A percentile compares a stretch with the other conserved stretches of the same genome.
These are phyloP conservation scores for Gobio gobio DNA, from an alignment of 2,113 vertebrate genomes.

Conservation along the genomic window DNA sequence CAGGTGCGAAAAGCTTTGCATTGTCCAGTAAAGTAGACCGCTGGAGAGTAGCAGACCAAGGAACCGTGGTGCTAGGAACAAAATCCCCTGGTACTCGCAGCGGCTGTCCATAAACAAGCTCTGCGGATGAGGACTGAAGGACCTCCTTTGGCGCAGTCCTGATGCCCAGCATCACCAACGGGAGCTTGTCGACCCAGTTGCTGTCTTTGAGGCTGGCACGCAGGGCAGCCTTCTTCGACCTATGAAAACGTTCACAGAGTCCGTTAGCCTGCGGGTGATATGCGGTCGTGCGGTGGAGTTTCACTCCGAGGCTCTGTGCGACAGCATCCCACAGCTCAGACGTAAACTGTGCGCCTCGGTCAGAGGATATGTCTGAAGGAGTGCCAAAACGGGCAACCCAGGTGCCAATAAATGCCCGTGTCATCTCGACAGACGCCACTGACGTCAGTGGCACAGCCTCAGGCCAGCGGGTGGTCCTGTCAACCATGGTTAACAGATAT, in stretches of 20 bases:
- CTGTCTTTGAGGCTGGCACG: neutral
- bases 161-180: constrained; percentile 13
- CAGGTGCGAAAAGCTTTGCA: neutral
- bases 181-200: neutral
- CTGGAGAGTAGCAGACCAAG: too few species aligned
- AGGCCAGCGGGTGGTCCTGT: too few species aligned
- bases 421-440: too few species aligned
- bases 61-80: neutral
- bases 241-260: constrained; percentile 27
- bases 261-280: constrained; percentile 25
- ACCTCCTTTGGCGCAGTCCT: constrained; percentile 7
- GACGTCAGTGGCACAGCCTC: too few species aligned
- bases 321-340: too few species aligned
- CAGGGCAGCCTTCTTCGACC: constrained; percentile 20
- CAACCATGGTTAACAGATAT: too few species aligned
- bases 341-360: too few species aligned
- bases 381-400: too few species aligned
- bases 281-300: too few species aligned
- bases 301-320: too few species aligned
- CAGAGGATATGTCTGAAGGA: too few species aligned
- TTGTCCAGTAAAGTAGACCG: neutral
- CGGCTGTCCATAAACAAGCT: neutral
- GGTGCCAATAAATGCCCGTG: too few species aligned
- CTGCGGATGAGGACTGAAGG: neutral
- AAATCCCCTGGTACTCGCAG: neutral